Evolutionary conservation across 1,140 invertebrate species (phyloP).

Genomic region (Pemphigus obesinymphae): DNA sequence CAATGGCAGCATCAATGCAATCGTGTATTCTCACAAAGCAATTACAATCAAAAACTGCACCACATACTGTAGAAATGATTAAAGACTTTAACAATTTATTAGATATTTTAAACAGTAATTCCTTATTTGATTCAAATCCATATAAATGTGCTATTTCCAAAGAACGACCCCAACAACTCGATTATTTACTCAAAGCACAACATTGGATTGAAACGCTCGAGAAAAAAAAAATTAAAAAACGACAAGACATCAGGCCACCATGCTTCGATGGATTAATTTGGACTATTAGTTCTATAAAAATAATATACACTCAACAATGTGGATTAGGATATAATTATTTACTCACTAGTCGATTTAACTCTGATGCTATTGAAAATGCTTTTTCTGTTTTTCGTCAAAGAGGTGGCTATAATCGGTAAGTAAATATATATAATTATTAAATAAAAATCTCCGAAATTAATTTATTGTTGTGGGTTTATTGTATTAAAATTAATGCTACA

Average conservation of each 20-base stretch:
- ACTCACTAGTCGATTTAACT: neutral
- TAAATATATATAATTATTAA: no score
- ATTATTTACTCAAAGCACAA: neutral
- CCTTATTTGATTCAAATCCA: neutral
- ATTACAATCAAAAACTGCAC: no score
- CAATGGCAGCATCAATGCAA: no score
- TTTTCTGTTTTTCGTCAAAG: neutral
- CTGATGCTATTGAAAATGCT: neutral
- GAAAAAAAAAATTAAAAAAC: no score
- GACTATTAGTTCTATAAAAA: neutral
- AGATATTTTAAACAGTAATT: no score
- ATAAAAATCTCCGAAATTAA: no score
- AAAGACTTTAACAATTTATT: neutral
- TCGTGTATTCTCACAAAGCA: no score
- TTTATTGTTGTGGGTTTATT: no score
- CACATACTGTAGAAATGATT: no score
- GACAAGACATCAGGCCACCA: neutral
- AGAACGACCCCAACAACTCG: neutral
- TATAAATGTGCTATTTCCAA: neutral
- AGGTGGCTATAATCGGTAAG: no score
- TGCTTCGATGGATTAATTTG: neutral
- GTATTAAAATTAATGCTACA: no score
- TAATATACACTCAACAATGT: neutral
- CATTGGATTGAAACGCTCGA: neutral
- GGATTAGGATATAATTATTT: neutral